phyloP scores from a whole-genome alignment of 2,797 vertebrate genomes.

The Scomberomorus guttatus region DNA sequence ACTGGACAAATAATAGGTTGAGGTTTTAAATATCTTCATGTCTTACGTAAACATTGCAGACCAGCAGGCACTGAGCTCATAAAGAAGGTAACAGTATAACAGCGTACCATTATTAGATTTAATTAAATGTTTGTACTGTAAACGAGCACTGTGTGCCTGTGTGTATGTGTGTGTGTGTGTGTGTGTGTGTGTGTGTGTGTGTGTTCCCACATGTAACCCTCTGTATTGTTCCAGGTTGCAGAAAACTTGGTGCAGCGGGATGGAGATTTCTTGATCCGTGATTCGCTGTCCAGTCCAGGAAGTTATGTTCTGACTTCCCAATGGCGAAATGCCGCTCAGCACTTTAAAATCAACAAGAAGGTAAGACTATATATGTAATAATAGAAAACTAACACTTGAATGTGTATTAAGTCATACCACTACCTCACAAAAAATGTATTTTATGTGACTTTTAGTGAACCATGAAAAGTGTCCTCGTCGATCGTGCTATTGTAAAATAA shows the following conservation, averaged over 20 bases:
- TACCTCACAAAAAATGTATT: too few species aligned
- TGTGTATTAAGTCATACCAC: background rate
- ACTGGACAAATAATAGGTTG: background rate
- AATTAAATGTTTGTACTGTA: slow-evolving; percentile 66
- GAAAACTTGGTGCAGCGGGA: slow-evolving; percentile 94
- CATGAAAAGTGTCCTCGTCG: too few species aligned
- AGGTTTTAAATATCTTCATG: slow-evolving; percentile 5
- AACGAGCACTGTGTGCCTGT: slow-evolving; percentile 45
- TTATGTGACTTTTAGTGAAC: too few species aligned
- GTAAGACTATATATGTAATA: slow-evolving; percentile 32
- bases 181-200: slow-evolving; percentile 30
- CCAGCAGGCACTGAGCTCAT: slow-evolving; percentile 24
- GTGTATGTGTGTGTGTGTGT: slow-evolving; percentile 16
- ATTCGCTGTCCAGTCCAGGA: slow-evolving; percentile 95
- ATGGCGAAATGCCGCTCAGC: slow-evolving; percentile 94
- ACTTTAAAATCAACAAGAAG: slow-evolving; percentile 96
- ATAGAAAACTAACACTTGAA: background rate
- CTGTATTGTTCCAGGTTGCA: slow-evolving; percentile 86
- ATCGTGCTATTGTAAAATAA: too few species aligned
- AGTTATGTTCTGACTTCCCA: slow-evolving; percentile 97
- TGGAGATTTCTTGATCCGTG: slow-evolving; percentile 96
- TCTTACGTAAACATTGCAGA: slow-evolving; percentile 22
- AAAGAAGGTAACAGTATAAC: slow-evolving; percentile 21
- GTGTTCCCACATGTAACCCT: background rate
- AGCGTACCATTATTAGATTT: slow-evolving; percentile 38